Percentiles rank a stretch among this genome's conserved stretches.
phyloP scores from a whole-genome alignment of 2,888 invertebrate species.

The Agrochola lota region DNA sequence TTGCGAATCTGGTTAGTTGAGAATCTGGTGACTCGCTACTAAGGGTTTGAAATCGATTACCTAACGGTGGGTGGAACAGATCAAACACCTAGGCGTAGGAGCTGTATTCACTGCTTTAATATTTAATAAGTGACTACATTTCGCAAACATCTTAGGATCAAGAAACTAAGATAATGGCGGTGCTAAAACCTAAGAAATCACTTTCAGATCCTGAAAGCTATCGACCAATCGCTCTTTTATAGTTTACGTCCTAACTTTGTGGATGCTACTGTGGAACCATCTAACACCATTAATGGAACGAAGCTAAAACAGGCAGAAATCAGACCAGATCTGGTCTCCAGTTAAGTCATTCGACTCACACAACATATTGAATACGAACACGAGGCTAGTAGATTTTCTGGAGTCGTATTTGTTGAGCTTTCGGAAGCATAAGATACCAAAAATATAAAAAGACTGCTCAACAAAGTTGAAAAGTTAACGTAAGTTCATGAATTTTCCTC shows the following conservation, averaged over 20 bases:
- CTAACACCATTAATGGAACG: no score
- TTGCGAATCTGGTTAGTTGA: no score
- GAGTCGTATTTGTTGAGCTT: not conserved
- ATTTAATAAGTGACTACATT: not conserved
- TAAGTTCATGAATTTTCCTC: not conserved
- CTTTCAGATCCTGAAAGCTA: not conserved
- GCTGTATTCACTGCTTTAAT: not conserved
- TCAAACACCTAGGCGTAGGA: not conserved
- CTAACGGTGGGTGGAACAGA: not conserved
- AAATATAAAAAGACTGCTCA: not conserved
- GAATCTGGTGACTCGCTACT: no score
- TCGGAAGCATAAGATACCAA: not conserved
- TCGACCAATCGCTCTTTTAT: no score
- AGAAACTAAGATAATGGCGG: not conserved
- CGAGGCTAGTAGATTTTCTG: not conserved
- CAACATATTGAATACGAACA: not conserved
- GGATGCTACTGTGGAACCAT: no score
- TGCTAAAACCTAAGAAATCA: not conserved
- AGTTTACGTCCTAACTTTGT: no score
- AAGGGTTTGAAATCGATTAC: no score
- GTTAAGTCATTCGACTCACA: not conserved
- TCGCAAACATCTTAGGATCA: not conserved
- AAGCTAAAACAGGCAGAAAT: no score
- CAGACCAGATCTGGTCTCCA: no score
- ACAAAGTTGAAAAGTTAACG: not conserved